Evolutionary conservation across 2,797 vertebrate species (phyloP).

Genomic region (Neosalanx taihuensis): DNA sequence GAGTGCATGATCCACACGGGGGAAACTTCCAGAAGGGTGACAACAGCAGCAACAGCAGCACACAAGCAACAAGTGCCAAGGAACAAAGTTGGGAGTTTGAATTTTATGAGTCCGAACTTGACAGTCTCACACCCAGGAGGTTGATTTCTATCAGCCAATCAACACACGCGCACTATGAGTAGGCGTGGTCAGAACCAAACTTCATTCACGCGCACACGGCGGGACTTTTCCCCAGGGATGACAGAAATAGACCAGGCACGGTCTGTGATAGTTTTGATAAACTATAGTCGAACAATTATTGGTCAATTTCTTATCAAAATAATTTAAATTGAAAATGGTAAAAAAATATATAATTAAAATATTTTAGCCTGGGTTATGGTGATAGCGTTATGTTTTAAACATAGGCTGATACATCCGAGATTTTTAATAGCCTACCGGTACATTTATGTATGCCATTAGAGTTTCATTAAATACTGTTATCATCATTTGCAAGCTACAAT

Average conservation of each 20-base stretch:
- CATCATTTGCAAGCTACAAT: no score
- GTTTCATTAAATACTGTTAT: no score
- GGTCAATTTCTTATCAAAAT: no score
- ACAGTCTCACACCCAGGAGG: slow-evolving; percentile 40
- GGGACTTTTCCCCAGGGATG: not conserved
- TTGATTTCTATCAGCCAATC: slow-evolving; percentile 56
- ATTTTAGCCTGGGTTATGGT: no score
- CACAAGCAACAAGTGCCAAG: slow-evolving; percentile 62
- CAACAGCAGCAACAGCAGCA: slow-evolving; percentile 30
- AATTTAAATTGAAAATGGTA: no score
- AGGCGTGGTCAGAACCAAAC: slow-evolving; percentile 51
- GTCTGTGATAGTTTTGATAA: not conserved
- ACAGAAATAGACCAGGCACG: not conserved
- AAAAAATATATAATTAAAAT: no score
- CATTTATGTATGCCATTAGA: no score
- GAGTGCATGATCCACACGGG: slow-evolving; percentile 71
- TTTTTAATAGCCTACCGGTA: no score
- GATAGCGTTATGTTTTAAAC: not conserved
- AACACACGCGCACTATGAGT: slow-evolving; percentile 25
- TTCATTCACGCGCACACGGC: slow-evolving; percentile 15
- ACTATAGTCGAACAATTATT: not conserved
- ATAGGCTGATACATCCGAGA: no score
- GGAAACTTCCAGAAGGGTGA: slow-evolving; percentile 27
- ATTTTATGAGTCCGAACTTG: slow-evolving; percentile 41
- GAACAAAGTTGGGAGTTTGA: slow-evolving; percentile 47